Conservation (phyloP, 2,888 invertebrate genomes). For the Frankliniella intonsa region DNA sequence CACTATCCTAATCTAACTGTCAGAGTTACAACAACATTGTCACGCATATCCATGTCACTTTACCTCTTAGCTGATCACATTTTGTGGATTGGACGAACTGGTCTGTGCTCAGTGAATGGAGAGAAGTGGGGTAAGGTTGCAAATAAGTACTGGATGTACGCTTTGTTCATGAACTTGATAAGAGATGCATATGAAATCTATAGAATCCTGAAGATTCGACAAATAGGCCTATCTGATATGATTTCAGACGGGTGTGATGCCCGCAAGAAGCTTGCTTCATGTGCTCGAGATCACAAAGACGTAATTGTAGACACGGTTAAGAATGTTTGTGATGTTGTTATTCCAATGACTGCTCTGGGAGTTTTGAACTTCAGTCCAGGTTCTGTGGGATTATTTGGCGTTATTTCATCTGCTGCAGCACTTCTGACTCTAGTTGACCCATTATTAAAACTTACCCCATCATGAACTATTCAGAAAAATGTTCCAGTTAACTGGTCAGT, state of each 20-base stretch:
- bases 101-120: constrained; percentile 61
- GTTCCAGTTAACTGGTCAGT: no score
- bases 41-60: constrained; percentile 72
- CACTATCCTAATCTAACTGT: constrained; percentile 67
- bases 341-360: constrained; percentile 77
- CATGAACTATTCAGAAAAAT: constrained; percentile 39
- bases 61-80: constrained; percentile 82
- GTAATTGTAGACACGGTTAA: constrained; percentile 77
- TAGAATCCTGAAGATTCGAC: constrained; percentile 46
- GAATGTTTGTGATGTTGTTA: constrained; percentile 80
- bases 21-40: constrained; percentile 66
- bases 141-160: constrained; percentile 80
- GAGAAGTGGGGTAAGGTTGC: constrained; percentile 70
- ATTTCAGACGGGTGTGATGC: constrained; percentile 30
- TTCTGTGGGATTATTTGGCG: constrained; percentile 70
- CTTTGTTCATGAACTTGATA: constrained; percentile 71
- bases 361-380: constrained; percentile 72
- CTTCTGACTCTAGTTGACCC: constrained; percentile 71
- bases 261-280: constrained; percentile 29
- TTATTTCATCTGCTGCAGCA: constrained; percentile 75
- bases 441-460: constrained; percentile 67
- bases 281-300: constrained; percentile 52
- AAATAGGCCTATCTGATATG: constrained; percentile 31
- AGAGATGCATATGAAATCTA: constrained; percentile 82
- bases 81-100: constrained; percentile 75